Conservation (phyloP, 2,888 invertebrate species). For the Miltochrista miniata region DNA sequence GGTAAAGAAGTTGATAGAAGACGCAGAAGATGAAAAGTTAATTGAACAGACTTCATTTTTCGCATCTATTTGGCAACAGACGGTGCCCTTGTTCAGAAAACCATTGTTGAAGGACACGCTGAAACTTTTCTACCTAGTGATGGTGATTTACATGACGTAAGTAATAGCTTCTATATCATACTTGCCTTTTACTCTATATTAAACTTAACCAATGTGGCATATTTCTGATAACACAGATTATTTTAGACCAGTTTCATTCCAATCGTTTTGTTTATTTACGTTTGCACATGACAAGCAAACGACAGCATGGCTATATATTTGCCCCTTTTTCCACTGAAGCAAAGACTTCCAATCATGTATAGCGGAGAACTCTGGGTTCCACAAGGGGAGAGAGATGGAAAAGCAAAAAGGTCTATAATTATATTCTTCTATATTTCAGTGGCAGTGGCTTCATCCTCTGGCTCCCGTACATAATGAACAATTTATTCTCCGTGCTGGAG, state of each 20-base stretch:
- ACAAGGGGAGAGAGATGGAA: too few species aligned
- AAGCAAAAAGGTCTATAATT: too few species aligned
- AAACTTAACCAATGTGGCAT: too few species aligned
- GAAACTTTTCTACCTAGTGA: conserved; percentile 83
- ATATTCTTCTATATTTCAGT: conserved; percentile 42
- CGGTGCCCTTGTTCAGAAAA: conserved; percentile 78
- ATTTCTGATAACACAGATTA: too few species aligned
- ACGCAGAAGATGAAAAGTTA: conserved; percentile 62
- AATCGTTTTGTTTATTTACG: too few species aligned
- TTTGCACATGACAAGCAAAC: too few species aligned
- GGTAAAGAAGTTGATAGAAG: conserved; percentile 64
- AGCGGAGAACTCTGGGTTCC: too few species aligned
- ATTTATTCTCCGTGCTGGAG: conserved; percentile 69
- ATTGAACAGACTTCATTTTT: conserved; percentile 55
- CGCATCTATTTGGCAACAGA: conserved; percentile 76
- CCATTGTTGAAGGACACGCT: conserved; percentile 81
- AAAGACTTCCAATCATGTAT: too few species aligned
- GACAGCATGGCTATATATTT: too few species aligned
- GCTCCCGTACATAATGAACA: conserved; percentile 80
- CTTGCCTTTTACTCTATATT: too few species aligned
- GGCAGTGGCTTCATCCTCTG: conserved; percentile 78
- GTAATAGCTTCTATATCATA: conserved; percentile 26
- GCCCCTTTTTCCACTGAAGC: too few species aligned
- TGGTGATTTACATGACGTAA: conserved; percentile 83
- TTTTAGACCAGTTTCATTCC: too few species aligned